These are phyloP conservation scores for Julus scanicus DNA, from an alignment of 2,888 invertebrate genomes.

Conservation along the genomic window DNA sequence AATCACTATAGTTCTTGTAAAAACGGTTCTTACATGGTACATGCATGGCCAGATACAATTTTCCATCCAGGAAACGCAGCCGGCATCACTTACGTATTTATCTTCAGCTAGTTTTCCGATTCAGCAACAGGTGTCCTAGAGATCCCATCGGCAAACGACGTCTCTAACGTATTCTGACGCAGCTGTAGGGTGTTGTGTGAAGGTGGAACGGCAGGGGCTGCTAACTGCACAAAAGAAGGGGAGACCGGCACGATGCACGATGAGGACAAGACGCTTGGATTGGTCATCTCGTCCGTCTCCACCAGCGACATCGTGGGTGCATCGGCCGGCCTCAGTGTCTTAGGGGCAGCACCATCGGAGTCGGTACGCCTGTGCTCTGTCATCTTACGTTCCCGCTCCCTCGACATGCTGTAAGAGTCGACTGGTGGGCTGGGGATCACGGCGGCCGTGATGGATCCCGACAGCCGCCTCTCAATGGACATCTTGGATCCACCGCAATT, in stretches of 20 bases:
- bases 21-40: not conserved
- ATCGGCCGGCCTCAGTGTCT: conserved; percentile 56
- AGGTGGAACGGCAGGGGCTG: not conserved
- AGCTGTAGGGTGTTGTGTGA: not conserved
- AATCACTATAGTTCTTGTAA: no score
- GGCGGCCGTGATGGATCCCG: conserved; percentile 48
- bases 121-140: not conserved
- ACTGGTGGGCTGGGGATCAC: not conserved
- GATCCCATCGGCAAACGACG: conserved; percentile 8
- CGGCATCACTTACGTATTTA: not conserved
- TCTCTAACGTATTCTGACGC: not conserved
- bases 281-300: conserved; percentile 36
- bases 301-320: conserved; percentile 55
- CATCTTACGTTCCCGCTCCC: not conserved
- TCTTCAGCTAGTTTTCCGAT: not conserved
- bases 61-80: not conserved
- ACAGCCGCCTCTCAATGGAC: conserved; percentile 18
- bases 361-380: not conserved
- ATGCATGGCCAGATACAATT: not conserved
- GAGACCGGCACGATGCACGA: conserved; percentile 30
- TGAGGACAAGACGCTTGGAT: conserved; percentile 3
- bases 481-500: conserved; percentile 34
- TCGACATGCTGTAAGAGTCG: not conserved
- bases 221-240: not conserved
- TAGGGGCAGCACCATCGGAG: conserved; percentile 49